A percentile compares a stretch with the other conserved stretches of the same genome.
phyloP scores from a whole-genome alignment of 1,140 invertebrate species.

The Aphelenchoides avenae region DNA sequence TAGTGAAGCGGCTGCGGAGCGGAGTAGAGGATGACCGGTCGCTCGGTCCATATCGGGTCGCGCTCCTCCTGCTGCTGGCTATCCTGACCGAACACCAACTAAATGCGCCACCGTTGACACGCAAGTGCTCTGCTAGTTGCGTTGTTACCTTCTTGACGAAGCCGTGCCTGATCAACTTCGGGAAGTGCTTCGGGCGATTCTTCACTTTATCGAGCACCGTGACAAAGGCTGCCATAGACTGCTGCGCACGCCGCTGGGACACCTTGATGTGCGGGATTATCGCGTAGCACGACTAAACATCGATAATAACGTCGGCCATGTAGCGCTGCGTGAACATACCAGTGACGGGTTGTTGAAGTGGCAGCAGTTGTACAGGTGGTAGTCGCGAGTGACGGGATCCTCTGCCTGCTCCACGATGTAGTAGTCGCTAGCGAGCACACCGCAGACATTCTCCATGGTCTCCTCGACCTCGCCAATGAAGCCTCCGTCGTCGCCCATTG shows the following conservation, averaged over 20 bases:
- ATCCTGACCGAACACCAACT: constrained; percentile 29
- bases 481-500: too few species aligned
- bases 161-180: constrained; percentile 29
- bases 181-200: constrained; percentile 33
- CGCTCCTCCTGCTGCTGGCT: constrained; percentile 19
- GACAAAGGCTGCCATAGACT: constrained; percentile 24
- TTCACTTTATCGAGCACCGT: constrained; percentile 12
- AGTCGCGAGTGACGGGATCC: constrained; percentile 30
- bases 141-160: constrained; percentile 11
- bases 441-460: constrained; percentile 23
- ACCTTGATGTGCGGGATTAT: constrained; percentile 3
- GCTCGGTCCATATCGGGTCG: constrained; percentile 29
- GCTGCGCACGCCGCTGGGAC: constrained; percentile 20
- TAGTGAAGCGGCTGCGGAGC: constrained; percentile 3
- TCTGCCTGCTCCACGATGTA: constrained; percentile 25
- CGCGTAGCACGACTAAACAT: not conserved
- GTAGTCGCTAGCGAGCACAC: constrained; percentile 14
- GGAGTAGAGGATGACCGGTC: constrained; percentile 26
- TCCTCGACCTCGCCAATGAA: constrained; percentile 28
- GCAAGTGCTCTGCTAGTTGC: not conserved
- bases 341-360: constrained; percentile 12
- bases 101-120: constrained; percentile 11
- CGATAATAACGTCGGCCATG: not conserved
- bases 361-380: constrained; percentile 17
- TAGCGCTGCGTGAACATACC: constrained; percentile 12